Conservation (phyloP, 2,888 invertebrate species). For the Tuta absoluta region DNA sequence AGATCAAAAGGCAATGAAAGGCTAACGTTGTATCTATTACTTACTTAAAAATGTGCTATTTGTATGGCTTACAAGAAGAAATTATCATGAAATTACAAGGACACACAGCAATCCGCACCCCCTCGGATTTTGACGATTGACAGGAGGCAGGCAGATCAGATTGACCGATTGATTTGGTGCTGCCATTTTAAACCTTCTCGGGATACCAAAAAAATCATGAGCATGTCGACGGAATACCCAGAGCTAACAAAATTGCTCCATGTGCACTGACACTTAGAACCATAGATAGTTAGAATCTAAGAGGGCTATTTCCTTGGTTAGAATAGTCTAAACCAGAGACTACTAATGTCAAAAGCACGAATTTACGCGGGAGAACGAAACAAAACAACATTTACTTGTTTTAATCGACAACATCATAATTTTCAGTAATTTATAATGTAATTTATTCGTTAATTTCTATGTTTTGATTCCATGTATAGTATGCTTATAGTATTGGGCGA, state of each 20-base stretch:
- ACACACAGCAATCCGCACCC: conserved; percentile 22
- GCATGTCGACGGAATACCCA: too few species aligned
- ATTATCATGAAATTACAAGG: neutral
- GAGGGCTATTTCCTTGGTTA: too few species aligned
- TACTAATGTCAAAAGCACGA: neutral
- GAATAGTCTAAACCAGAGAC: neutral
- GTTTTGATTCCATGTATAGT: neutral
- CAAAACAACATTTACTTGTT: conserved; percentile 18
- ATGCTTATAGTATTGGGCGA: neutral
- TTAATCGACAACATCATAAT: neutral
- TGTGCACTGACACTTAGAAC: neutral
- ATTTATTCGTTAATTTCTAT: neutral
- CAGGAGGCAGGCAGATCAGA: neutral
- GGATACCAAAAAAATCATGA: neutral
- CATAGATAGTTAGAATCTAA: too few species aligned
- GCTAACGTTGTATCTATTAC: neutral
- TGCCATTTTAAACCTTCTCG: neutral
- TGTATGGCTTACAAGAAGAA: neutral
- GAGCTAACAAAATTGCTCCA: neutral
- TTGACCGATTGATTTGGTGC: neutral
- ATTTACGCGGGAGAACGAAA: conserved; percentile 15
- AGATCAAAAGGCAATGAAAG: neutral
- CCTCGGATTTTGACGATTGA: conserved; percentile 8
- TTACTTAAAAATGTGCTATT: conserved; percentile 6
- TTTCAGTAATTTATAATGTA: neutral